A percentile compares a stretch with the other conserved stretches of the same genome.
Conservation (phyloP, 2,888 invertebrate species). For the Macrosoma leucophasiata region DNA sequence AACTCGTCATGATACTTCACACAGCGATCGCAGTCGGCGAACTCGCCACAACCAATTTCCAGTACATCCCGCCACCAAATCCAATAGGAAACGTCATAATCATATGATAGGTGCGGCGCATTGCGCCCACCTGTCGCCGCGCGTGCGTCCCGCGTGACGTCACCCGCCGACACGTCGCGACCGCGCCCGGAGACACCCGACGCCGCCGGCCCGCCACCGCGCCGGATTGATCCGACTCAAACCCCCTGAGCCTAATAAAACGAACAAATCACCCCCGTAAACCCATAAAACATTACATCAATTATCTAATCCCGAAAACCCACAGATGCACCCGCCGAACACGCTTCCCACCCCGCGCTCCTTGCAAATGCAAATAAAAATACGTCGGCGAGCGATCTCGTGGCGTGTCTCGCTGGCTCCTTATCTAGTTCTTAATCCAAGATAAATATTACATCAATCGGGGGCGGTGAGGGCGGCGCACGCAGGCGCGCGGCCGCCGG, state of each 20-base stretch:
- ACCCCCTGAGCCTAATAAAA: conserved; percentile 46
- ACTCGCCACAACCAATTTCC: conserved; percentile 49
- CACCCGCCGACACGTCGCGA: conserved; percentile 47
- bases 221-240: conserved; percentile 58
- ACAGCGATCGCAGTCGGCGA: conserved; percentile 33
- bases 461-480: conserved; percentile 45
- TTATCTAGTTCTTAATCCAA: conserved; percentile 71
- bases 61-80: conserved; percentile 43
- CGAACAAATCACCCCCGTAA: conserved; percentile 26
- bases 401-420: conserved; percentile 44
- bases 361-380: conserved; percentile 8
- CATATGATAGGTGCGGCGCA: conserved; percentile 73
- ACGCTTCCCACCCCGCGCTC: too few relatives aligned
- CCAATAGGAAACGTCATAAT: conserved; percentile 69
- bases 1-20: too few relatives aligned
- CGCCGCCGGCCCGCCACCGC: conserved; percentile 34
- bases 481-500: conserved; percentile 38
- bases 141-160: conserved; percentile 71
- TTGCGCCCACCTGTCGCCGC: conserved; percentile 74
- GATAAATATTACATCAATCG: conserved; percentile 75
- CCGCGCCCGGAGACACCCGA: conserved; percentile 34
- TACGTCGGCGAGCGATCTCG: conserved; percentile 28
- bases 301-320: conserved; percentile 9
- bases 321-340: conserved; percentile 4
- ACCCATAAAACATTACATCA: conserved; percentile 4